Conservation (phyloP, 2,888 invertebrate species). For the Prosopocoilus inquinatus region DNA sequence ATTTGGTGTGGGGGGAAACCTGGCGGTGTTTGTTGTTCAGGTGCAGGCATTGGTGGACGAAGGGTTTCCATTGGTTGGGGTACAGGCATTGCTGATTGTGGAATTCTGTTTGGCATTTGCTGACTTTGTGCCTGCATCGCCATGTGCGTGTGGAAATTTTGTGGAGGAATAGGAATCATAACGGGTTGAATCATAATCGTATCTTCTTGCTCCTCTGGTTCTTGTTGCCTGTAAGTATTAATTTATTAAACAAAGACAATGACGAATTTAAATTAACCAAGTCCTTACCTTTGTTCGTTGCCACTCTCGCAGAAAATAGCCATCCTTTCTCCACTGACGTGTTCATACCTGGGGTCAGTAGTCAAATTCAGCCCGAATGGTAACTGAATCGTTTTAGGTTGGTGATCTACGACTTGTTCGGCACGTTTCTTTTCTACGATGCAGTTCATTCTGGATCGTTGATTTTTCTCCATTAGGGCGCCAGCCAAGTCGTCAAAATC, state of each 20-base stretch:
- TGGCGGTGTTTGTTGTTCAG: conserved; percentile 33
- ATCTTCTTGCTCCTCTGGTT: conserved; percentile 37
- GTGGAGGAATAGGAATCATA: conserved; percentile 48
- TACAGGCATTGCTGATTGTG: conserved; percentile 42
- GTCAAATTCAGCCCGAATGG: conserved; percentile 68
- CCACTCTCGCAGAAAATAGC: conserved; percentile 87
- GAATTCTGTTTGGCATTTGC: conserved; percentile 43
- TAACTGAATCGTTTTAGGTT: conserved; percentile 62
- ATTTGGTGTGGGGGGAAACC: conserved; percentile 45
- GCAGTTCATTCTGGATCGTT: conserved; percentile 85
- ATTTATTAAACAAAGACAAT: background rate
- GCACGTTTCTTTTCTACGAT: conserved; percentile 82
- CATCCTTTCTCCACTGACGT: conserved; percentile 80
- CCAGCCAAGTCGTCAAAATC: conserved; percentile 81
- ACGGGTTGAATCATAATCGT: conserved; percentile 51
- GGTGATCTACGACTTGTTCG: conserved; percentile 79
- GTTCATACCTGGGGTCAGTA: conserved; percentile 70
- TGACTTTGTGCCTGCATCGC: conserved; percentile 41
- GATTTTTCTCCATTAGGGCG: conserved; percentile 67
- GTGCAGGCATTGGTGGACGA: conserved; percentile 50
- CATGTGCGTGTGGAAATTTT: conserved; percentile 47
- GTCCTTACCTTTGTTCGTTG: conserved; percentile 58
- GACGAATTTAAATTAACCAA: background rate
- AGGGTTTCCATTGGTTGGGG: conserved; percentile 55
- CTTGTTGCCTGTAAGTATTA: conserved; percentile 8